Base-by-base conservation (phyloP, 1,140 invertebrate genomes). In the Sipha flava region DNA sequence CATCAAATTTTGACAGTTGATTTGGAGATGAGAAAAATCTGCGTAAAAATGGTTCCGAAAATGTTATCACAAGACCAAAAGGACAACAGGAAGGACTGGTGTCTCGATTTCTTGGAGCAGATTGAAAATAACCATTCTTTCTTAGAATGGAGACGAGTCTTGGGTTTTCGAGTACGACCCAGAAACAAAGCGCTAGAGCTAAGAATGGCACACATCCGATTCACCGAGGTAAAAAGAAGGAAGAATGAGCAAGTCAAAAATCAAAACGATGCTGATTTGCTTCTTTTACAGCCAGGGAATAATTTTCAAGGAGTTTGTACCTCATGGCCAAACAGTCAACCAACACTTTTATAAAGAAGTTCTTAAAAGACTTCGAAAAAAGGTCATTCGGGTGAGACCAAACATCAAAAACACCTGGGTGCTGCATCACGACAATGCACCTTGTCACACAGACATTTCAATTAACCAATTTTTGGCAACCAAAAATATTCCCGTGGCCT, bases 351-450 rank as follows among this genome's bases (percentile, higher is more conserved):
- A 49, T 18, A 7, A 3, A 18, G 47, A 7, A 49, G 47, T 49
- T 16, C 47, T 49, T 18, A n/a, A n/a, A n/a, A n/a, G 47, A 18
- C 47, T 49, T 1, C 18, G n/a, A 49, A 1, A 49, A 7, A n/a
- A 18, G 3, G 47, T 49, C 2, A 21, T 1, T 18, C 47, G 47
- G 2, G 16, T n/a, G 16, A 16, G 47, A 18, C 47, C 16, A n/a
- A 18, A 82, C 81, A 77, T 82, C 82, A 64, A 82, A 73, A 75
- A 26, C 2, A 26, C 4, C 23, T 85, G 83, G 82, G 59, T 81
- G 23, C 80, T 84, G n/a, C 83, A 84, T 68, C 84, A 84, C 79
- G 84, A 85, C 79, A 85, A 84, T 81, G 83, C 82, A 10, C 82
- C 82, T 21, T 52, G 80, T 34, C 82, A 85, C 73, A 79, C 43